These are phyloP conservation scores for Camponotus floridanus DNA, from an alignment of 1,140 invertebrate species.

Conservation along the genomic window DNA sequence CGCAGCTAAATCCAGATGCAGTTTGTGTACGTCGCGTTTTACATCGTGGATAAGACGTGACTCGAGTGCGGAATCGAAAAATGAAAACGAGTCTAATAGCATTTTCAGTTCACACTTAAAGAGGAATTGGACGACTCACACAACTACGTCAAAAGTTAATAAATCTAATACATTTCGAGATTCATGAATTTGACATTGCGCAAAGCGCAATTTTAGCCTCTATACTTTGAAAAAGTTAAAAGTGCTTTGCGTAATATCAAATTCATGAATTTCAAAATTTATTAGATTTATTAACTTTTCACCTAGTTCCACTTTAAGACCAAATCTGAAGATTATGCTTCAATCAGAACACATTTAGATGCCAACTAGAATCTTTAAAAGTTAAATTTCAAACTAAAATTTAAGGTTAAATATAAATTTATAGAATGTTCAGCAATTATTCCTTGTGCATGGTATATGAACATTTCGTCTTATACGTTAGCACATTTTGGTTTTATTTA, in stretches of 20 bases:
- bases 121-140: no score
- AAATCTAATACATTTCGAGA: no score
- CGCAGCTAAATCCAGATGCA: constrained; percentile 26
- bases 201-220: no score
- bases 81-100: constrained; percentile 38
- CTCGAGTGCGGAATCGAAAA: constrained; percentile 9
- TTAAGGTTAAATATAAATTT: constrained; percentile 6
- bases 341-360: constrained; percentile 18
- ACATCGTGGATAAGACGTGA: constrained; percentile 41
- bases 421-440: neutral
- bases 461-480: neutral
- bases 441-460: neutral
- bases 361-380: constrained; percentile 1
- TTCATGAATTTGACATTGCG: no score
- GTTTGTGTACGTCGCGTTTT: constrained; percentile 42
- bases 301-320: no score
- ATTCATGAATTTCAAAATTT: no score
- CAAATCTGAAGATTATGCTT: constrained; percentile 17
- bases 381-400: constrained; percentile 1
- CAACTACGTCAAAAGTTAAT: no score
- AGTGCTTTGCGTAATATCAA: no score
- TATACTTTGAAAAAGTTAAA: no score
- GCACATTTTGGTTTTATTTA: neutral
- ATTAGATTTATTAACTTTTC: no score
- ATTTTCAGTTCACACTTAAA: constrained; percentile 13